Conservation (phyloP, 1,140 invertebrate species). For the Hylaeus anthracinus region DNA sequence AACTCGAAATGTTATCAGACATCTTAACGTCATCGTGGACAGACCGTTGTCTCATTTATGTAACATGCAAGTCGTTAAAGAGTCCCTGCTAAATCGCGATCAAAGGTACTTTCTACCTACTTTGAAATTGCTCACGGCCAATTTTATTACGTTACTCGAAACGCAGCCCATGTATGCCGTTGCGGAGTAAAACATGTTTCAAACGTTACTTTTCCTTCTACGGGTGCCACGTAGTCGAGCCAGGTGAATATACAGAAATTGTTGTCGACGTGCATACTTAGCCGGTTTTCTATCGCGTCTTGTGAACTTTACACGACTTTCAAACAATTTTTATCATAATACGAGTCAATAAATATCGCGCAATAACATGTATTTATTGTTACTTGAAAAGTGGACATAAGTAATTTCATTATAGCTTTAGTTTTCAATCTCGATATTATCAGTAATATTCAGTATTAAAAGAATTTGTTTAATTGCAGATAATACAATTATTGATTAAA, state of each 20-base stretch:
- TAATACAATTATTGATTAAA: too few species aligned
- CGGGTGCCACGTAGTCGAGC: not conserved
- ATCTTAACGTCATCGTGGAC: not conserved
- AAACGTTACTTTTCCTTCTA: constrained; percentile 30
- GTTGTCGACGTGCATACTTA: not conserved
- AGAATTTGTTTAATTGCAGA: too few species aligned
- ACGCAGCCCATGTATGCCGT: not conserved
- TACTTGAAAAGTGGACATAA: too few species aligned
- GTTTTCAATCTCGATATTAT: too few species aligned
- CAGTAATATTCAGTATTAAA: too few species aligned
- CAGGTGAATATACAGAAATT: constrained; percentile 2
- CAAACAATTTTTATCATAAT: not conserved
- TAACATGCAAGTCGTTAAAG: not conserved
- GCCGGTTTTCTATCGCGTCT: not conserved
- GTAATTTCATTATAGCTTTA: too few species aligned
- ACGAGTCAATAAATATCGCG: too few species aligned
- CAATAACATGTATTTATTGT: too few species aligned
- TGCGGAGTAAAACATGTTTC: constrained; percentile 18
- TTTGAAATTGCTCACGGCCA: constrained; percentile 23
- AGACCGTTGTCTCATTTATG: not conserved
- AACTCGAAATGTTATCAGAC: not conserved
- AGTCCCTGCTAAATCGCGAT: not conserved
- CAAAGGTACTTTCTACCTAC: constrained; percentile 7
- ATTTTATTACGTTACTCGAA: constrained; percentile 21
- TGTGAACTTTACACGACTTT: not conserved